Conservation (phyloP, 2,797 vertebrate genomes). For the Podarcis siculus region DNA sequence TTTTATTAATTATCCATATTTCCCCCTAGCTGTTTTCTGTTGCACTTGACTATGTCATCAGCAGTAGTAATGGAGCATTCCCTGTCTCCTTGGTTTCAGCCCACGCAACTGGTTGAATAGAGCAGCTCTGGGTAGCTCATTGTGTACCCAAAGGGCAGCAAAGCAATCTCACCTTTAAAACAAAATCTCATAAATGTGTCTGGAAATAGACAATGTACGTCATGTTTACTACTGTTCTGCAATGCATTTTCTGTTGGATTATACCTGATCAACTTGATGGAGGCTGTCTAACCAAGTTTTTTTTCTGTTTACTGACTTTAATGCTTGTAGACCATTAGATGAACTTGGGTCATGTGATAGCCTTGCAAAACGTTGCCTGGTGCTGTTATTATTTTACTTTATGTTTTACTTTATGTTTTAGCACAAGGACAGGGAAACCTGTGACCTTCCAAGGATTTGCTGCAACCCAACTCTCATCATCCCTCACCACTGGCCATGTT, state of each 20-base stretch:
- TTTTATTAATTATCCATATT: neutral
- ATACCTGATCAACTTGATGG: neutral
- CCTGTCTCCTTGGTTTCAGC: conserved; percentile 22
- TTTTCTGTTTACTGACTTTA: neutral
- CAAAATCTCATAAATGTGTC: neutral
- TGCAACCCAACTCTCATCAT: too few species aligned
- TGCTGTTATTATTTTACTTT: too few species aligned
- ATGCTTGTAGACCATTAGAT: neutral
- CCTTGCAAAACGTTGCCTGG: too few species aligned
- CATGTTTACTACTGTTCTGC: conserved; percentile 5
- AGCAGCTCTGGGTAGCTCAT: neutral
- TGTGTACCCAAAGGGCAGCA: conserved; percentile 17
- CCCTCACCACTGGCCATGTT: too few species aligned
- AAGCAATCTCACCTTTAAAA: neutral
- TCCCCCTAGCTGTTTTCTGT: neutral
- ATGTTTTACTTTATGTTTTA: too few species aligned
- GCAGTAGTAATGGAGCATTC: neutral
- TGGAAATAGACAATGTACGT: neutral
- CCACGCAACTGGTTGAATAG: conserved; percentile 1
- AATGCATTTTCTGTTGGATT: neutral
- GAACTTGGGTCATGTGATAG: neutral
- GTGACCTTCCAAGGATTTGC: too few species aligned
- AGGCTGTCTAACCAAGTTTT: neutral
- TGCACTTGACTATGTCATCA: neutral
- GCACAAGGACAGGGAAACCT: too few species aligned